A percentile compares a stretch with the other conserved stretches of the same genome.
Evolutionary conservation across 2,113 vertebrate genomes (phyloP).

Genomic region (Camelus dromedarius): DNA sequence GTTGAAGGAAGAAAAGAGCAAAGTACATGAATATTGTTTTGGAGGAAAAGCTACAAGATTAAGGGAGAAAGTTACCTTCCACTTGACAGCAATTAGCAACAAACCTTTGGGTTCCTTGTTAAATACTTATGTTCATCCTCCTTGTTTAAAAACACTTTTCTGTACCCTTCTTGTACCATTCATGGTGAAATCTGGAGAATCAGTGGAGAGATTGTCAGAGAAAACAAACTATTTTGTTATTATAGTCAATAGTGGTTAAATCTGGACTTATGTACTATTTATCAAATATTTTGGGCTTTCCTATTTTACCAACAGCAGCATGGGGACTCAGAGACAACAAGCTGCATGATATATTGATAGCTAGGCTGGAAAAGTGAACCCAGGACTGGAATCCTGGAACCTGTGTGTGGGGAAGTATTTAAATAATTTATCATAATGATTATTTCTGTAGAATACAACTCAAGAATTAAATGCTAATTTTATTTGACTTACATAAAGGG

Average conservation of each 20-base stretch:
- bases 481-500: conserved; percentile 69
- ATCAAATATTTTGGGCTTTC: neutral
- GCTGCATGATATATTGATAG: neutral
- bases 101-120: neutral
- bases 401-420: conserved; percentile 49
- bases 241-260: neutral
- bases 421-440: conserved; percentile 70
- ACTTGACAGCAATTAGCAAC: neutral
- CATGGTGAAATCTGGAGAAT: neutral
- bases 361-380: neutral
- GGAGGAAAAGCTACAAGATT: conserved; percentile 7
- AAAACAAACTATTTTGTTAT: conserved; percentile 5
- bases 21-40: neutral
- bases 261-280: neutral
- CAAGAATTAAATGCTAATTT: conserved; percentile 63
- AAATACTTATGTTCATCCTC: neutral
- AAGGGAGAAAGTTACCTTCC: neutral
- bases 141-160: neutral
- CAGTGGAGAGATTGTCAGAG: neutral
- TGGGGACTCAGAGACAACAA: neutral
- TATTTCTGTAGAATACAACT: conserved; percentile 41
- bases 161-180: neutral
- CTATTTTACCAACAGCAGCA: neutral
- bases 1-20: neutral
- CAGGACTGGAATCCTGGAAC: conserved; percentile 52